phyloP scores from a whole-genome alignment of 2,797 vertebrate genomes.

The Bucorvus abyssinicus region DNA sequence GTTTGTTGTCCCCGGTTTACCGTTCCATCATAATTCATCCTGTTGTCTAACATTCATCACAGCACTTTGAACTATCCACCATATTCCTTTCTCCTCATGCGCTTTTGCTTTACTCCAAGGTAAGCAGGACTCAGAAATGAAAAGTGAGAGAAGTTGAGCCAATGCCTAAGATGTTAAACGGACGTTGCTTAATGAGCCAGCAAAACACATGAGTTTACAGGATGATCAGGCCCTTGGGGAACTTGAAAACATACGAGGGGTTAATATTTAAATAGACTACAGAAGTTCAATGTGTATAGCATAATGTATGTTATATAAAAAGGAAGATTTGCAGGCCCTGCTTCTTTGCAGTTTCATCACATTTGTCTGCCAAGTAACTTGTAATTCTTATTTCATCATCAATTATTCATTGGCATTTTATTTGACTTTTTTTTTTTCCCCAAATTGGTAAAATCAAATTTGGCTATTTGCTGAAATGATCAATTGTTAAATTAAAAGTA shows the following conservation, averaged over 20 bases:
- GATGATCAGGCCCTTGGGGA: neutral
- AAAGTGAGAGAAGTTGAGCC: neutral
- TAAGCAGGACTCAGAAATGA: neutral
- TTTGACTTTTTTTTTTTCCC: neutral
- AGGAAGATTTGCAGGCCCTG: neutral
- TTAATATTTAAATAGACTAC: constrained; percentile 49
- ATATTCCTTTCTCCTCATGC: neutral
- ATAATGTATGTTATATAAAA: neutral
- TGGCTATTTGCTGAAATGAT: neutral
- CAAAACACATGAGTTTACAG: neutral
- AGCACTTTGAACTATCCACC: neutral
- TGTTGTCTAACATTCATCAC: neutral
- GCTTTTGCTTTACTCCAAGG: neutral
- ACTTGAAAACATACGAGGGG: neutral
- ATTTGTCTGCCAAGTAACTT: neutral
- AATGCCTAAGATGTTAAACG: neutral
- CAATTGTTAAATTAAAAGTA: neutral
- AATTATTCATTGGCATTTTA: constrained; percentile 14
- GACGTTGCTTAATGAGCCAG: neutral
- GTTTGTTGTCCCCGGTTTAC: neutral
- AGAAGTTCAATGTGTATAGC: neutral
- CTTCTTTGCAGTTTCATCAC: neutral
- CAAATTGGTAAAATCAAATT: neutral
- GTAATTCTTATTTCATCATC: neutral
- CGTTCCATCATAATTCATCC: neutral